Evolutionary conservation across 2,888 invertebrate genomes (phyloP), one percentile per base, ranked within the genome.

Genomic region (Mimumesa dahlbomi): DNA sequence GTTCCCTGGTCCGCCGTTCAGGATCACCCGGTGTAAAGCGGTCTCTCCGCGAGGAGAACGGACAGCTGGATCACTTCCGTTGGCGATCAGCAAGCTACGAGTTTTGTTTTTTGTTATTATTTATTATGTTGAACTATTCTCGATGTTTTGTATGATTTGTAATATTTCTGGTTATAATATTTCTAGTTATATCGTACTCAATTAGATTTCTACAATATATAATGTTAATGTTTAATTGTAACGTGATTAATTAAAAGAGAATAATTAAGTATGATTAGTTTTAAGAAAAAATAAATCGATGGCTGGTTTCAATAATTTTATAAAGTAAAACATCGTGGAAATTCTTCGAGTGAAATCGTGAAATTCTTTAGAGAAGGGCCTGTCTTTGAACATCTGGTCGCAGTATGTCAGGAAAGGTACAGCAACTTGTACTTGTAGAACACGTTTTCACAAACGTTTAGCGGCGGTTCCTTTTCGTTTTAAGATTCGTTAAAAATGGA

Each of bases 21-120:
- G 69, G 48, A 88, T 86, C 16, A 82, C 87, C 49, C 88, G 78
- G 64, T 89, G 89, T 2, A 89, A 79, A 0, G 88, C 89, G 4
- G 87, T 88, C 74, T 89, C 89, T 2, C 89, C 89, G 18, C 87
- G 82, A 2, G 87, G 85, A 11, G 88, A 88, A 64, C 88, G 83
- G 13, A 83, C 84, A 58, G 85, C 84, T 67, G 87, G 85, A 67
- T 88, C 85, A 59, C 88, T 87, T 38, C 87, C 87, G 48, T 82
- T 85, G 42, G 84, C 79, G 48, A 88, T 78, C 21, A 79, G 25
- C 16, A 62, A 18, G 29, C 79, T 79, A 48, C n/a, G 48, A 77
- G 45, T 16, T n/a, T n/a, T n/a, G n/a, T n/a, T n/a, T n/a, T n/a
- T n/a, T n/a, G n/a, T n/a, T n/a, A n/a, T n/a, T n/a, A n/a, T n/a